Evolutionary conservation across 2,797 vertebrate genomes (phyloP), one percentile per base, ranked within the genome.

Genomic region (Lophius americanus): DNA sequence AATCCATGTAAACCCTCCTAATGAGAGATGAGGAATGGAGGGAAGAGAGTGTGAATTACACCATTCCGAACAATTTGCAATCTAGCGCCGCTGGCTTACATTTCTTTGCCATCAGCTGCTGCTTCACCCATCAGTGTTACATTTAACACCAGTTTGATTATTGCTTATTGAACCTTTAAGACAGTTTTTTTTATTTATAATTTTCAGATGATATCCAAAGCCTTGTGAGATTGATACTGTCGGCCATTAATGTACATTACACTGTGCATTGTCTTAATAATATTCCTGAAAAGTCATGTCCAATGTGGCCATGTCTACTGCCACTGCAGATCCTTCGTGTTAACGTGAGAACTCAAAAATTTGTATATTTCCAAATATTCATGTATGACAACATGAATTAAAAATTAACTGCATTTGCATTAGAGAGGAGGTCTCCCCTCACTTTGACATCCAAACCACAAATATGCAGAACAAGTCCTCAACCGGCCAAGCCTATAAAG

Each of bases 121-220:
- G 47, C 70, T 10, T 72, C 67, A 80, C 58, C 51, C 0, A 0
- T 49, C 39, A 47, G 4, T 42, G 67, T 56, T 47, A 55, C 51
- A 80, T 81, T 72, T 41, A 48, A 63, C 66, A 75, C 67, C 61
- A 14, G 63, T 44, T 37, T 12, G 32, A 35, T 11, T 51, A 23
- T 41, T 11, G 11, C 33, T 54, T 60, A 54, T 14, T 52, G 6
- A 7, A 41, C 51, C 0, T 33, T 2, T 3, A 4, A 39, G 9
- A 14, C 14, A 23, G 1, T 23, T 23, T 23, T 23, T 23, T n/a
- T n/a, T n/a, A n/a, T n/a, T n/a, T n/a, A n/a, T n/a, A n/a, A n/a
- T n/a, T n/a, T n/a, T n/a, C n/a, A n/a, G n/a, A n/a, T n/a, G n/a
- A n/a, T n/a, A n/a, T n/a, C n/a, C n/a, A n/a, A n/a, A n/a, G n/a